These are phyloP conservation scores for Hymenopus coronatus DNA, from an alignment of 2,888 invertebrate genomes.

Conservation along the genomic window DNA sequence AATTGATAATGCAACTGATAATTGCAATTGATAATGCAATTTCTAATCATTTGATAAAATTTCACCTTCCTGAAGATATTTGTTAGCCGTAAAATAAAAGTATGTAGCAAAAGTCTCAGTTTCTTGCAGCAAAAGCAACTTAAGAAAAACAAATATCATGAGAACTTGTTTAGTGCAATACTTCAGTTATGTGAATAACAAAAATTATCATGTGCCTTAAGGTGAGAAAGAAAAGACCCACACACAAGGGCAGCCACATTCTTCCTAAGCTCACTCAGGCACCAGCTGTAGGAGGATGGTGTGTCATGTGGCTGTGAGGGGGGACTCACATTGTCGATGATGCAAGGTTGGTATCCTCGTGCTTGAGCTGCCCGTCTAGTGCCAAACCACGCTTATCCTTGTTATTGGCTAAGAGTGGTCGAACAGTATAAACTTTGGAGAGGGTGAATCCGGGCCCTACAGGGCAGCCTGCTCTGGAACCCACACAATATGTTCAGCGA, in stretches of 20 bases:
- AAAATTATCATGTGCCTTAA: neutral
- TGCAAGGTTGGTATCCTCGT: constrained; percentile 85
- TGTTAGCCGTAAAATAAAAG: neutral
- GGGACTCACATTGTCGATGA: constrained; percentile 78
- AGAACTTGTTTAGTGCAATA: neutral
- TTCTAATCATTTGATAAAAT: neutral
- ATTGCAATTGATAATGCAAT: neutral
- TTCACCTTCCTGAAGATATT: neutral
- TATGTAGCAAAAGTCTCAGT: neutral
- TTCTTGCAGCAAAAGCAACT: neutral
- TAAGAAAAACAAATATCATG: neutral
- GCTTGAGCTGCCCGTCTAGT: constrained; percentile 80
- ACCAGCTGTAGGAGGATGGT: neutral
- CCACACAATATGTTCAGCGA: neutral
- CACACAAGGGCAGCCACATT: neutral
- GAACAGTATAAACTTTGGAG: constrained; percentile 78
- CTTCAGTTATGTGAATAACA: neutral
- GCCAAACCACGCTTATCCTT: constrained; percentile 82
- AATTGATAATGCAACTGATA: neutral
- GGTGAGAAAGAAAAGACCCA: neutral
- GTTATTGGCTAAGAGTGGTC: constrained; percentile 76
- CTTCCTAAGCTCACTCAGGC: neutral
- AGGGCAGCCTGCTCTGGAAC: constrained; percentile 70
- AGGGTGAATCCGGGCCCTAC: constrained; percentile 80
- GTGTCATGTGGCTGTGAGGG: neutral